Evolutionary conservation across 2,797 vertebrate genomes (phyloP).

Genomic region (Helicolenus hilgendorfi): DNA sequence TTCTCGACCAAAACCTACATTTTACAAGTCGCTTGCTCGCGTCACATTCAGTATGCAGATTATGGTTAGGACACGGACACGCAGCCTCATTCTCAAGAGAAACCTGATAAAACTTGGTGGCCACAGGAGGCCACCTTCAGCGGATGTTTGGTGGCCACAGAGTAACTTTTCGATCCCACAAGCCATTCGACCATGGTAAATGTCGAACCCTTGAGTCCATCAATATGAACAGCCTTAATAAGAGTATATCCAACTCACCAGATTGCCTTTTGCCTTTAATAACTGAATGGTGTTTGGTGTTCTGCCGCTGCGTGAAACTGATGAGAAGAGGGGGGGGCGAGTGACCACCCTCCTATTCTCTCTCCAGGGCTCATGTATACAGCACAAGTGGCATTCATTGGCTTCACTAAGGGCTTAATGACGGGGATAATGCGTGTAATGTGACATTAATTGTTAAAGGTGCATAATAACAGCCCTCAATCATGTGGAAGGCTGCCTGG

Average conservation of each 20-base stretch:
- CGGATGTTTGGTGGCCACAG: no score
- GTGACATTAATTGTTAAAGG: constrained; percentile 93
- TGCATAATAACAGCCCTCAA: constrained; percentile 91
- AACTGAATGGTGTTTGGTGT: constrained; percentile 63
- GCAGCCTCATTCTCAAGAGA: no score
- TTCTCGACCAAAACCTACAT: no score
- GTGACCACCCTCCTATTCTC: constrained; percentile 81
- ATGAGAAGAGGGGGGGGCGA: constrained; percentile 66
- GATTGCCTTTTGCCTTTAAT: constrained; percentile 65
- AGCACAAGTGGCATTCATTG: constrained; percentile 90
- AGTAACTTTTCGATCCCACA: no score
- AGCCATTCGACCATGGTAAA: no score
- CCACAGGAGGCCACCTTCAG: no score
- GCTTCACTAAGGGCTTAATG: constrained; percentile 90
- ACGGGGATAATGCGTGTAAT: constrained; percentile 91
- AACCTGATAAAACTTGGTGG: no score
- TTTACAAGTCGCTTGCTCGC: no score
- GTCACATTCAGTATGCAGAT: no score
- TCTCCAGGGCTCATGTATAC: constrained; percentile 85
- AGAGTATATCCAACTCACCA: constrained; percentile 38
- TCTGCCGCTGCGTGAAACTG: constrained; percentile 73
- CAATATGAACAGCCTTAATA: not conserved
- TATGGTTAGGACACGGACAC: no score
- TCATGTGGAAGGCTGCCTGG: constrained; percentile 89
- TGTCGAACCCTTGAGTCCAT: not conserved